phyloP scores from a whole-genome alignment of 2,113 vertebrate species.

The Sceloporus tristichus region DNA sequence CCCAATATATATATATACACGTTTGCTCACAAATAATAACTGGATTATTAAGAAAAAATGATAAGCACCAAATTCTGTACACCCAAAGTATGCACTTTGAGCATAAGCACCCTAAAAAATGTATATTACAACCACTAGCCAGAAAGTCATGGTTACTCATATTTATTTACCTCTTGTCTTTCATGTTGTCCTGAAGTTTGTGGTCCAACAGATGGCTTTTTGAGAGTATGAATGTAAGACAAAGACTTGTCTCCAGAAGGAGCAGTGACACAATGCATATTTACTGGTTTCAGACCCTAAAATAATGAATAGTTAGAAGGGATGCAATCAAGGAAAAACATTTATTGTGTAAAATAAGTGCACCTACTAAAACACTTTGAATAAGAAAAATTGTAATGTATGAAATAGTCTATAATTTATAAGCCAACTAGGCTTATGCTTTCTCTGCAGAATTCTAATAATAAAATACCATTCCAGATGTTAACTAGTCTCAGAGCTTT shows the following conservation, averaged over 20 bases:
- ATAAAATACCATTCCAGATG: neutral
- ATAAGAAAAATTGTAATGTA: neutral
- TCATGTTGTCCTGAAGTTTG: slow-evolving; percentile 38
- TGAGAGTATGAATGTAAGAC: slow-evolving; percentile 70
- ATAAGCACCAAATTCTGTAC: neutral
- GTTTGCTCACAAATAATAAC: too few relatives aligned
- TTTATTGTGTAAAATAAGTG: neutral
- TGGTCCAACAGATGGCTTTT: slow-evolving; percentile 37
- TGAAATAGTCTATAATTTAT: neutral
- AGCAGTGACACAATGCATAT: slow-evolving; percentile 67
- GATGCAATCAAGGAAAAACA: neutral
- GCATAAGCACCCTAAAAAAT: neutral
- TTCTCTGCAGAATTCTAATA: too few relatives aligned
- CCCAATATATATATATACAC: too few relatives aligned
- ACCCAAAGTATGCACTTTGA: neutral
- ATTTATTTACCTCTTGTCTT: slow-evolving; percentile 46
- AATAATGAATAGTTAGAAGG: slow-evolving; percentile 37
- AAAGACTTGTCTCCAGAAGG: slow-evolving; percentile 73
- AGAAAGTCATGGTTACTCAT: neutral
- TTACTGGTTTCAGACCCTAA: slow-evolving; percentile 59
- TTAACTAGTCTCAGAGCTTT: neutral
- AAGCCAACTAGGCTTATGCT: neutral
- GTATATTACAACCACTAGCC: neutral
- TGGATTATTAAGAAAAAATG: too few relatives aligned
- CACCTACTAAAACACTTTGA: neutral